Conservation (phyloP, 2,888 invertebrate genomes). For the Callosobruchus maculatus region DNA sequence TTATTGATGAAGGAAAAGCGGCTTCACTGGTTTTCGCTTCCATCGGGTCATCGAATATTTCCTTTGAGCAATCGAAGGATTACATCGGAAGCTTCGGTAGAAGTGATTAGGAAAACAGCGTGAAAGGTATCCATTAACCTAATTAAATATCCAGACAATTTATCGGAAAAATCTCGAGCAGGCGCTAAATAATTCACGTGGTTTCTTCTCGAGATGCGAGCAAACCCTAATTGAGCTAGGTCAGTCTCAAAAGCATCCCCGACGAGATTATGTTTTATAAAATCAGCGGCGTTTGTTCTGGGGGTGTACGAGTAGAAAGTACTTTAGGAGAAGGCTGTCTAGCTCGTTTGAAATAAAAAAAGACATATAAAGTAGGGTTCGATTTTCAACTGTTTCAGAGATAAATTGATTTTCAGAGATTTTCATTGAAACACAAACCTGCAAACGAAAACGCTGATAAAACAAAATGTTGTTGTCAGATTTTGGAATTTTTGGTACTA, state of each 20-base stretch:
- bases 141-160: not conserved
- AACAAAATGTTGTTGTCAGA: too few relatives aligned
- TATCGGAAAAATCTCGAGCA: not conserved
- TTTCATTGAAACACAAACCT: too few relatives aligned
- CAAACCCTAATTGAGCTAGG: not conserved
- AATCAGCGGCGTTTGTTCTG: not conserved
- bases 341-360: too few relatives aligned
- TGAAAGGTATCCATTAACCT: not conserved
- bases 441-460: too few relatives aligned
- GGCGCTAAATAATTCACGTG: not conserved
- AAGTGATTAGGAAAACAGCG: not conserved
- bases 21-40: not conserved
- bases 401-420: too few relatives aligned
- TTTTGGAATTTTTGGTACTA: too few relatives aligned
- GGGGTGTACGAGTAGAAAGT: too few relatives aligned
- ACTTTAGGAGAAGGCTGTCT: too few relatives aligned
- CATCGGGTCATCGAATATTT: not conserved
- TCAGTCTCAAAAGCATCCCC: not conserved
- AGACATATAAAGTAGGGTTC: too few relatives aligned
- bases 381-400: too few relatives aligned
- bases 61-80: not conserved
- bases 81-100: not conserved
- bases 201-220: not conserved
- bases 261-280: not conserved
- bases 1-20: too few relatives aligned